Base-by-base conservation (phyloP, 2,888 invertebrate species). In the Stenurella melanura region DNA sequence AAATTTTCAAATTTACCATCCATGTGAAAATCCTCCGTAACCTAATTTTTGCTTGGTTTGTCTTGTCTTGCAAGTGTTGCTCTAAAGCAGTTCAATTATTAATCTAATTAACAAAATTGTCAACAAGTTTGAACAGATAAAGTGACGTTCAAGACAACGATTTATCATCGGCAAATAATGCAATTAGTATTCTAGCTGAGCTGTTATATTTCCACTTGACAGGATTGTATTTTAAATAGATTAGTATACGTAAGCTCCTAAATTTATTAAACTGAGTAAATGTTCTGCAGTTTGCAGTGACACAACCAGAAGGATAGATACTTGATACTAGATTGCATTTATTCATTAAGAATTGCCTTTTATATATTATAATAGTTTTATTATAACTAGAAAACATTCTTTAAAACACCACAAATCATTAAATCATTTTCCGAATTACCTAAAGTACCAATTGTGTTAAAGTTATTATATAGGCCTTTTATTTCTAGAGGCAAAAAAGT, bases 131-230 rank as follows among this genome's bases (percentile, higher is more conserved):
- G 73, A 75, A 64, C 64, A 72, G 81, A 81, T 77, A 76, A 80
- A 78, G 75, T 79, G 78, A 81, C 76, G 78, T 72, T 71, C 72
- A 19, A 76, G 77, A 76, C 78, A 76, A 75, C 81, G 76, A 81
- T 81, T 81, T 80, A 81, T 78, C 76, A 79, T 85, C 83, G 77
- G 76, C 77, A 81, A 80, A 77, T 73, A 73, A 73, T 67, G 78
- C 76, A 81, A 81, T 81, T 81, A 81, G 76, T 76, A 78, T 76
- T 78, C 74, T 74, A 81, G 81, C 80, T 81, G 81, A 80, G 81
- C 80, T 81, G 81, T 77, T 80, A 81, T 76, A 77, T 80, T 81
- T 80, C 80, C 78, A 74, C 78, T 80, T 78, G 80, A 81, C 80
- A 69, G 78, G 76, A 66, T 75, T 80, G 81, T 81, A 78, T 81